Base-by-base conservation (phyloP, 2,888 invertebrate species). In the Malthinus flaveolus region DNA sequence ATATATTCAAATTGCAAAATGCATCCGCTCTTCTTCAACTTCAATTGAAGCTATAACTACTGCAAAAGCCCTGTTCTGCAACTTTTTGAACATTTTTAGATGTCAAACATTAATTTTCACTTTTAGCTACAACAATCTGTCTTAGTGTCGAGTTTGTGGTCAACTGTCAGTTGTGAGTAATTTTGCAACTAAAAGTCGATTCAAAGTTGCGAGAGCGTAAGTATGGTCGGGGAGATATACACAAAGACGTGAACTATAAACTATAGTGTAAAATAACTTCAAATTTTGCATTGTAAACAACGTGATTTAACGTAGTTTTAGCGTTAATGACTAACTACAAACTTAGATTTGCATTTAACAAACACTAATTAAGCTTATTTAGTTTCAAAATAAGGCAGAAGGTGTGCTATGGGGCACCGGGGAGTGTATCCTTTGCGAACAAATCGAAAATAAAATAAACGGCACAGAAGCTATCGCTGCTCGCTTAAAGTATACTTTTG, bases 101-200 rank as follows among this genome's bases (percentile, higher is more conserved):
- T 23, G 23, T 23, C n/a, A 23, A 23, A 23, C 23, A 23, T 23
- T 23, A 23, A 23, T 23, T 23, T 23, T 23, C 23, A 23, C 45
- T 62, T 59, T 51, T 58, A 58, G 42, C 39, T 46, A 57, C 50
- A 46, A 49, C 53, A 62, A 64, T 64, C 60, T 57, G 54, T 62
- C 64, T 58, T 62, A 45, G 59, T 50, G 64, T 54, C 57, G 51
- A 49, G 64, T 50, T 48, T 53, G 49, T 45, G 59, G 64, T 52
- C 56, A 56, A 49, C 55, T 59, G 59, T 63, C 63, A 61, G 63
- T 59, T 61, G 59, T 59, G 64, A 56, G 61, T 62, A 62, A 64
- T 62, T 54, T 64, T 49, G 47, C 46, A 53, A 44, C 50, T 46
- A 37, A 42, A 48, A 36, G 55, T 51, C 42, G 39, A 57, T 52